Evolutionary conservation across 1,140 invertebrate species (phyloP), one percentile per base, ranked within the genome.

Genomic region (Monochamus saltuarius): DNA sequence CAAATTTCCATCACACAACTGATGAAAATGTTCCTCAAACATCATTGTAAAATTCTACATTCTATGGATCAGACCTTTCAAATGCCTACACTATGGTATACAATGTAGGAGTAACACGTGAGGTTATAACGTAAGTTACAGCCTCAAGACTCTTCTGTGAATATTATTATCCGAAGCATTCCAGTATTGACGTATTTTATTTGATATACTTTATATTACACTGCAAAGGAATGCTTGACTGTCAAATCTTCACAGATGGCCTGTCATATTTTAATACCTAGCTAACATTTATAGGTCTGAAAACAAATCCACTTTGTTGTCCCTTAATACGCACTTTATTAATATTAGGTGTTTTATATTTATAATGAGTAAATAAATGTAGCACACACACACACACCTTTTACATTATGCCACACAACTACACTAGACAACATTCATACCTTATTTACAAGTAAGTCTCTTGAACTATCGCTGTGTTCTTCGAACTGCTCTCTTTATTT

Each of bases 61-160:
- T 70, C 68, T 68, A 70, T 70, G 68, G 68, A 70, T 70, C 68
- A 70, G 68, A 70, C 68, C 68, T 35, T 61, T 59, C 36, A 40
- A 60, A 62, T 62, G 50, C 62, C 55, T 64, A 64, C 57, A 57
- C 62, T 64, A 55, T 35, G 51, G 56, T 64, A 56, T 64, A 67
- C 61, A 61, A 59, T 56, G 57, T 60, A 59, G 17, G 49, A 37
- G 17, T 29, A 29, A 29, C 22, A 29, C 39, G 2, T 47, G 45
- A 22, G 29, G 45, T 40, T 16, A 7, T 22, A 22, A 22, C 45
- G 29, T 19, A 11, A 11, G 40, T 16, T 14, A 7, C 40, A 7
- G 3, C 29, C 45, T 16, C 39, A 11, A 19, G 64, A 62, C 55
- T 17, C 65, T 51, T 64, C 65, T 53, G 61, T 66, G 65, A 66